Percentiles rank a stretch among this genome's conserved stretches.
Conservation (phyloP, 2,888 invertebrate genomes). For the Erpobdella octoculata region DNA sequence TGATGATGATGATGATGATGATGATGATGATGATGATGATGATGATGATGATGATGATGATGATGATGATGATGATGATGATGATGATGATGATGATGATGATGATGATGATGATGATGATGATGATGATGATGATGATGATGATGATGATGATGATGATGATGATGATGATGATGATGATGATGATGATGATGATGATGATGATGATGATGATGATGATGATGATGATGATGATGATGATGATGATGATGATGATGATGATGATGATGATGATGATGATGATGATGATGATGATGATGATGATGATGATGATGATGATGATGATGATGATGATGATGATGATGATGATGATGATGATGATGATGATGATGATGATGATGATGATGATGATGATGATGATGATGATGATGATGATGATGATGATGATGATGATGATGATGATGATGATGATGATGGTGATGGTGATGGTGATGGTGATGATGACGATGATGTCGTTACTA, state of each 20-base stretch:
- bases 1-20: not conserved
- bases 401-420: not conserved
- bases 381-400: constrained; percentile 9
- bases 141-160: constrained; percentile 8
- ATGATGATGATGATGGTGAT: constrained; percentile 8
- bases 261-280: constrained; percentile 5
- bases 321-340: not conserved
- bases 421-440: constrained; percentile 6
- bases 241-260: constrained; percentile 1
- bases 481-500: no score
- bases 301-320: not conserved
- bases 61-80: not conserved
- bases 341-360: not conserved
- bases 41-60: not conserved
- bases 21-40: not conserved
- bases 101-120: constrained; percentile 12
- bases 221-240: constrained; percentile 10
- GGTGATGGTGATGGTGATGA: no score
- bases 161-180: constrained; percentile 4
- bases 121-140: constrained; percentile 10
- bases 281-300: constrained; percentile 18
- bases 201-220: not conserved
- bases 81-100: not conserved
- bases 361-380: constrained; percentile 2
- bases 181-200: not conserved